phyloP scores from a whole-genome alignment of 2,113 vertebrate genomes.

The Aptenodytes patagonicus region DNA sequence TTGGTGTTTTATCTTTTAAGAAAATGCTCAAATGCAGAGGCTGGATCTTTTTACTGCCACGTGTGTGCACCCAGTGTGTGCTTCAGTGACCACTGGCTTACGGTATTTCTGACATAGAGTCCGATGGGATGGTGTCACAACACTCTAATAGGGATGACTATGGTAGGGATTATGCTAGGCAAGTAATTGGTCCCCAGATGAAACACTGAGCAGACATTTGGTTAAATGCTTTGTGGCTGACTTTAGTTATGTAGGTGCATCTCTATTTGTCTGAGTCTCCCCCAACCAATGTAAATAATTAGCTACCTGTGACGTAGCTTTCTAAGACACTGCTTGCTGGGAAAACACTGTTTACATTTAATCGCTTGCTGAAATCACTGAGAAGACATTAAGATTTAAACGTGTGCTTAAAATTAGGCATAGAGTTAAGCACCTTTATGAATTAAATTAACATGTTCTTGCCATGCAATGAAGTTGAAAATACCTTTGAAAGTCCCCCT shows the following conservation, averaged over 20 bases:
- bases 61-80: too few species aligned
- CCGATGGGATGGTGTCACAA: not conserved
- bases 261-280: not conserved
- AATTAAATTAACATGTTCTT: constrained; percentile 50
- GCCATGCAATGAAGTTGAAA: constrained; percentile 22
- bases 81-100: not conserved
- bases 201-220: not conserved
- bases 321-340: not conserved
- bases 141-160: too few species aligned
- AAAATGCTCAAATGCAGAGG: not conserved
- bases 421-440: constrained; percentile 33
- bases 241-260: not conserved
- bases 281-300: not conserved
- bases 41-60: not conserved
- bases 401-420: not conserved
- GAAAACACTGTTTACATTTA: not conserved
- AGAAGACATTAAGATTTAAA: constrained; percentile 7
- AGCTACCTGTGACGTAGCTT: not conserved
- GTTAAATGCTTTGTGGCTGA: not conserved
- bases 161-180: not conserved
- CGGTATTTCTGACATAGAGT: not conserved
- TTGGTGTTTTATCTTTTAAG: not conserved
- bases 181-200: not conserved
- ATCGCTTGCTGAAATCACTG: not conserved
- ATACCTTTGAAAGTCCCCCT: constrained; percentile 2